Evolutionary conservation across 2,797 vertebrate species (phyloP), one percentile per base, ranked within the genome.

Genomic region (Botia kubotai): DNA sequence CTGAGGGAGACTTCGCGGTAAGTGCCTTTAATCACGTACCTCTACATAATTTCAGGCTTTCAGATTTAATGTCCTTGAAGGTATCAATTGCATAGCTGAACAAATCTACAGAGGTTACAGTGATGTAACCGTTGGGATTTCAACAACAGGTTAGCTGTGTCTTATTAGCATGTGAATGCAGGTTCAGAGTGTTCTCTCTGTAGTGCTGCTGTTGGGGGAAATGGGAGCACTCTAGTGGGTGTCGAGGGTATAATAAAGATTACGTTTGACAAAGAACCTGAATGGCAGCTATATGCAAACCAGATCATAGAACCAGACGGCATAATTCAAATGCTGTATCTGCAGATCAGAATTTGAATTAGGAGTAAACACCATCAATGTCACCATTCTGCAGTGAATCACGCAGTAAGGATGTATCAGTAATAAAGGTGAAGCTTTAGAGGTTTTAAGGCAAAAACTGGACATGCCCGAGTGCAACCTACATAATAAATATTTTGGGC

Each of bases 221-320:
- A 63, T 79, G 23, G 76, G 46, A 85, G 79, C 72, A 77, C 79
- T 86, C 82, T 74, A 84, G 81, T 82, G 82, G 72, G 82, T 75
- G 75, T 10, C 62, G 19, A 10, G 79, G 67, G 70, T 55, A 83
- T 75, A 80, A 77, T 71, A 57, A 74, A 77, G 60, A 66, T 58
- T 43, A 68, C 39, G 71, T 77, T 58, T 53, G 74, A 23, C 52
- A 72, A 55, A 50, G 63, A 58, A 74, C 55, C 50, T 5, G 33
- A 66, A 46, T 29, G 43, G 43, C 63, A 77, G 46, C 48, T 21
- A 46, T 53, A 33, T 68, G 57, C 63, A 62, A 69, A 55, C 77
- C 14, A 82, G 39, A 69, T 76, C 68, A 70, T 84, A 52, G 76
- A 26, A 70, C 68, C 57, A 71, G 48, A 70, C 57, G 8, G 62